Conservation (phyloP, 2,797 vertebrate genomes). For the Aldrovandia affinis region DNA sequence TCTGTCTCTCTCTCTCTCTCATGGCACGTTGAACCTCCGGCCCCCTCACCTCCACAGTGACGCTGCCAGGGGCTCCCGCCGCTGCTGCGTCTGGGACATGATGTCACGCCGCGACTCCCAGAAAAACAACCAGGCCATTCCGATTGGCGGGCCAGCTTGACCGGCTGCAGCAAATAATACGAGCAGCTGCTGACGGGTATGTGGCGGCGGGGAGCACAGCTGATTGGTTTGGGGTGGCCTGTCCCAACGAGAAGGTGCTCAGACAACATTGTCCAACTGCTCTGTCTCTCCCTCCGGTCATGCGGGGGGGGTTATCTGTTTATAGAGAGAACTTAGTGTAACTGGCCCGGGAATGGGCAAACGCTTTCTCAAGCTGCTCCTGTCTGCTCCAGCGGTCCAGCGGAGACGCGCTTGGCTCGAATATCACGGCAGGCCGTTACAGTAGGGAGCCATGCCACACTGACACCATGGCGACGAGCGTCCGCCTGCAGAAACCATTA, state of each 20-base stretch:
- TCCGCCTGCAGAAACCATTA: constrained; percentile 32
- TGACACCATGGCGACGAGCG: neutral
- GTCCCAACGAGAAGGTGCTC: neutral
- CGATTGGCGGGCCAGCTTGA: constrained; percentile 42
- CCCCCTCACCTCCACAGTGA: constrained; percentile 29
- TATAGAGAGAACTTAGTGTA: neutral
- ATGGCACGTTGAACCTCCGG: neutral
- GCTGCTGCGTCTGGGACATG: constrained; percentile 50
- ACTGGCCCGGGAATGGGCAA: neutral
- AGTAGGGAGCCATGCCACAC: neutral
- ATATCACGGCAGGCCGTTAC: neutral
- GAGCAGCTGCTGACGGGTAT: constrained; percentile 68
- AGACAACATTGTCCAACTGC: neutral
- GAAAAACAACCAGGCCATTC: constrained; percentile 53
- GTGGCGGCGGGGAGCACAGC: constrained; percentile 51
- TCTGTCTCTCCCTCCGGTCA: neutral
- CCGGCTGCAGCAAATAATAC: constrained; percentile 62
- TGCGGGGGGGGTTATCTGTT: neutral
- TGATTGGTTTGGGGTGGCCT: constrained; percentile 37
- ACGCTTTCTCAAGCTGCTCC: neutral
- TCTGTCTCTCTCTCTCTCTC: neutral
- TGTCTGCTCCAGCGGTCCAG: neutral
- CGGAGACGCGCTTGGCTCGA: neutral
- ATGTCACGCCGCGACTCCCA: constrained; percentile 48
- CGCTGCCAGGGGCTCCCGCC: constrained; percentile 40